phyloP scores from a whole-genome alignment of 2,888 invertebrate genomes.

The Limnephilus auricula region DNA sequence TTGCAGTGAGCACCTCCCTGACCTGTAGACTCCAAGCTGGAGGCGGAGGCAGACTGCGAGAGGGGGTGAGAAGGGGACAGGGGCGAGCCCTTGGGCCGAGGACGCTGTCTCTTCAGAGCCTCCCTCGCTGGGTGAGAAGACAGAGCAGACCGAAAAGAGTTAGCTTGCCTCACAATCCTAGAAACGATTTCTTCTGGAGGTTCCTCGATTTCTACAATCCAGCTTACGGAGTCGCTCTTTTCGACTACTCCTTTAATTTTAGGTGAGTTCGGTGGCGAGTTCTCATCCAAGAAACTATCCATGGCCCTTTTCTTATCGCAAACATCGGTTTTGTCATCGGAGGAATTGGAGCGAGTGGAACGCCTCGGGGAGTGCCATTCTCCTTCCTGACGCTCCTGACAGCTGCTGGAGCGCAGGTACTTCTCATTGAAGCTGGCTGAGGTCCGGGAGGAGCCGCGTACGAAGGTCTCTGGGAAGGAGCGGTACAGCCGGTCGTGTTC shows the following conservation, averaged over 20 bases:
- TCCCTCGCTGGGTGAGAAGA: constrained; percentile 70
- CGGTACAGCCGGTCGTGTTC: constrained; percentile 53
- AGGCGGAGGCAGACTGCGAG: constrained; percentile 64
- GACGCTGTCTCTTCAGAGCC: constrained; percentile 73
- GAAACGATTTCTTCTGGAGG: constrained; percentile 85
- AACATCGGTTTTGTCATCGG: constrained; percentile 50
- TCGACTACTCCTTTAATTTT: constrained; percentile 90
- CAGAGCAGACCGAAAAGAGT: constrained; percentile 78
- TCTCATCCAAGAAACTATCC: constrained; percentile 59
- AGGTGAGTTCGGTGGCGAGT: constrained; percentile 83
- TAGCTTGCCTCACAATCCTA: constrained; percentile 83
- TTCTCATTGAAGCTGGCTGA: constrained; percentile 71
- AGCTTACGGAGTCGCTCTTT: constrained; percentile 91
- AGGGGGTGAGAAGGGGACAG: constrained; percentile 72
- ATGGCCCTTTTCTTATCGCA: constrained; percentile 52
- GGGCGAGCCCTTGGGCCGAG: constrained; percentile 70
- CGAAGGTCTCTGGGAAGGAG: constrained; percentile 61
- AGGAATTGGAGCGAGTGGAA: constrained; percentile 54
- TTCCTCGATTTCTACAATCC: constrained; percentile 89
- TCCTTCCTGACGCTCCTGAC: constrained; percentile 54
- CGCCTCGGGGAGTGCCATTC: constrained; percentile 57
- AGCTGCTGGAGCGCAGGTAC: constrained; percentile 65
- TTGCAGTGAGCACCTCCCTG: constrained; percentile 63
- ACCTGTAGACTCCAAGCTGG: constrained; percentile 56
- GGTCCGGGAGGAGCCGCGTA: constrained; percentile 55